Conservation (phyloP, 2,797 vertebrate genomes). For the Acanthopagrus latus region DNA sequence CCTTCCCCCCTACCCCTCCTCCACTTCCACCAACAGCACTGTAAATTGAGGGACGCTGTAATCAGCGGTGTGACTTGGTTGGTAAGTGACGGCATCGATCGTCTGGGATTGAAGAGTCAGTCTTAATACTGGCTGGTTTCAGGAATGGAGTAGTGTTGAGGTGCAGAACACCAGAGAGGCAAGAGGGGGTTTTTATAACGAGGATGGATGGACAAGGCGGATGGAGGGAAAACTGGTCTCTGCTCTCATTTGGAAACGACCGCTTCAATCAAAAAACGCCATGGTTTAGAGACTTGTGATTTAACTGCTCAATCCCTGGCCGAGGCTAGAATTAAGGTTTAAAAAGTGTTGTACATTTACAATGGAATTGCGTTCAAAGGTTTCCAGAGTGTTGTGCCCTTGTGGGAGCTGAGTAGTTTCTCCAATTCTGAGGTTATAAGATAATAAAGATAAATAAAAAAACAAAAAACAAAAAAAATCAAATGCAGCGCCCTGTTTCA, state of each 20-base stretch:
- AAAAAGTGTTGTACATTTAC: slow-evolving; percentile 63
- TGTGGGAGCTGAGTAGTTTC: slow-evolving; percentile 40
- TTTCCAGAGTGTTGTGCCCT: slow-evolving; percentile 52
- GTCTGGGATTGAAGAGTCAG: slow-evolving; percentile 83
- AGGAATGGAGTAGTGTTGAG: slow-evolving; percentile 67
- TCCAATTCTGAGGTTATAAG: slow-evolving; percentile 39
- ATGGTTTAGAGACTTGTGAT: slow-evolving; percentile 71
- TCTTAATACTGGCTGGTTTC: slow-evolving; percentile 76
- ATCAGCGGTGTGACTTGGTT: slow-evolving; percentile 74
- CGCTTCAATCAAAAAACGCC: slow-evolving; percentile 70
- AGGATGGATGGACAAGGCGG: slow-evolving; percentile 77
- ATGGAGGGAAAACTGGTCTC: slow-evolving; percentile 68
- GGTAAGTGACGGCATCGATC: slow-evolving; percentile 83
- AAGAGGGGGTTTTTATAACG: slow-evolving; percentile 61
- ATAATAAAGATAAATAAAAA: slow-evolving; percentile 6
- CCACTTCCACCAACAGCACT: slow-evolving; percentile 57
- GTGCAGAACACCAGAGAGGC: slow-evolving; percentile 36
- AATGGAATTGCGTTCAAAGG: slow-evolving; percentile 62
- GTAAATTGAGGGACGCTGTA: slow-evolving; percentile 80
- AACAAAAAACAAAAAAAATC: not conserved
- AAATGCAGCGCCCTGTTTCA: slow-evolving; percentile 28
- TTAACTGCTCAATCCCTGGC: slow-evolving; percentile 66
- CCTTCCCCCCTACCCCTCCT: slow-evolving; percentile 4
- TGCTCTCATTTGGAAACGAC: slow-evolving; percentile 71
- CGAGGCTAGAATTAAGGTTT: slow-evolving; percentile 56